These are phyloP conservation scores for Dasysyrphus albostriatus DNA, from an alignment of 2,888 invertebrate species.

Conservation along the genomic window DNA sequence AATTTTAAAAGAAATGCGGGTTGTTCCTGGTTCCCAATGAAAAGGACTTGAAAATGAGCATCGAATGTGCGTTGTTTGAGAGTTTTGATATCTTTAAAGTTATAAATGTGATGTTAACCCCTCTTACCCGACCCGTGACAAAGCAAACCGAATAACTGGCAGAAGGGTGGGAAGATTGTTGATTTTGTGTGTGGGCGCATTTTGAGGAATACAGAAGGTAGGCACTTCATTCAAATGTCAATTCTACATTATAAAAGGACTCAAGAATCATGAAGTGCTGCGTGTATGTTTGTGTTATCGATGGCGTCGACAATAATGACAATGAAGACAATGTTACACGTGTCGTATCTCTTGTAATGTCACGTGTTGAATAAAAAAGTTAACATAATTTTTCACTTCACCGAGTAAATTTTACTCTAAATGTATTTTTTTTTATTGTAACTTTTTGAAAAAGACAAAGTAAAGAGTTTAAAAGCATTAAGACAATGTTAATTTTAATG, in stretches of 20 bases:
- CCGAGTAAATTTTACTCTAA: constrained; percentile 29
- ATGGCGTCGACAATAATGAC: constrained; percentile 66
- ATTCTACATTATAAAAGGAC: neutral
- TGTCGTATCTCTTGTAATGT: constrained; percentile 73
- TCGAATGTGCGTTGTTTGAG: constrained; percentile 45
- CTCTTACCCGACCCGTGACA: neutral
- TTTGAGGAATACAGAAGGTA: neutral
- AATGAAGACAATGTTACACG: constrained; percentile 69
- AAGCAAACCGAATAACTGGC: neutral
- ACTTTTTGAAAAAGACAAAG: neutral
- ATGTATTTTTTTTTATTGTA: constrained; percentile 9
- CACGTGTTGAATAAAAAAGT: constrained; percentile 73
- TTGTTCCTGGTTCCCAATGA: constrained; percentile 3
- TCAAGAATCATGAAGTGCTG: constrained; percentile 49
- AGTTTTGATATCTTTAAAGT: constrained; percentile 1
- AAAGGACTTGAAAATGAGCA: constrained; percentile 62
- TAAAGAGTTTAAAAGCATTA: constrained; percentile 28
- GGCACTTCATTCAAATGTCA: constrained; percentile 53
- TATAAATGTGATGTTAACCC: constrained; percentile 8
- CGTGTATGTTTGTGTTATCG: constrained; percentile 64
- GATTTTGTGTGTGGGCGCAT: constrained; percentile 47
- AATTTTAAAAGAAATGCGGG: constrained; percentile 44
- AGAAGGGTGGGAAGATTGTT: constrained; percentile 55
- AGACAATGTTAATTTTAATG: constrained; percentile 9
- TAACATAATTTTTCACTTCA: constrained; percentile 74